phyloP scores from a whole-genome alignment of 2,113 vertebrate species.

The Mirounga angustirostris region DNA sequence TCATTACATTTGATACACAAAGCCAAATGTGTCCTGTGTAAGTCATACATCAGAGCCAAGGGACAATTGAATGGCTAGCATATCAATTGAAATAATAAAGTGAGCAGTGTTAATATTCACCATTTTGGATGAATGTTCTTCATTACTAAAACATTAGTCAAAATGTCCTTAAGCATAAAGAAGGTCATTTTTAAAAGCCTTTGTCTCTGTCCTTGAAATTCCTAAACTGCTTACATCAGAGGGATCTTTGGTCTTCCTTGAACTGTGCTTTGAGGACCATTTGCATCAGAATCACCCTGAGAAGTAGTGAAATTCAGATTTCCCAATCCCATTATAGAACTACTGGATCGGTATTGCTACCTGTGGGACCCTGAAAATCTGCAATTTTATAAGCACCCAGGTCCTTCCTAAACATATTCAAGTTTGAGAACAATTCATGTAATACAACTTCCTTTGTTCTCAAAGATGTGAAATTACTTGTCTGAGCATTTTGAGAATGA shows the following conservation, averaged over 20 bases:
- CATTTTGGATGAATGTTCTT: constrained; percentile 57
- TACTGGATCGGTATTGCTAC: background rate
- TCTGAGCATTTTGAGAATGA: background rate
- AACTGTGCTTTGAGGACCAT: background rate
- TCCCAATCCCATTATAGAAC: background rate
- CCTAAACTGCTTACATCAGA: background rate
- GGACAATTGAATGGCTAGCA: background rate
- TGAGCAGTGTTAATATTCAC: constrained; percentile 23
- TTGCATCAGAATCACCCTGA: background rate
- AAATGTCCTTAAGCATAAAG: constrained; percentile 68
- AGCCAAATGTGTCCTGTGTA: background rate
- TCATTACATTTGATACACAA: constrained; percentile 57
- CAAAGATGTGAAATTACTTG: constrained; percentile 33
- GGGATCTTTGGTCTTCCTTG: background rate
- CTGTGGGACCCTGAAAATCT: background rate
- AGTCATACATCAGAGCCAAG: background rate
- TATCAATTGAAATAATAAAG: constrained; percentile 26
- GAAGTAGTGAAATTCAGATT: background rate
- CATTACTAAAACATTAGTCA: constrained; percentile 33
- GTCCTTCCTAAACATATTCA: background rate
- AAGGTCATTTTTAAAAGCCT: constrained; percentile 44
- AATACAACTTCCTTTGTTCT: background rate
- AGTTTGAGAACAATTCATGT: background rate
- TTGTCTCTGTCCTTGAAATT: constrained; percentile 62
- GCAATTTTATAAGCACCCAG: background rate